phyloP scores from a whole-genome alignment of 2,888 invertebrate genomes.

The Lepidochrysops patricia region DNA sequence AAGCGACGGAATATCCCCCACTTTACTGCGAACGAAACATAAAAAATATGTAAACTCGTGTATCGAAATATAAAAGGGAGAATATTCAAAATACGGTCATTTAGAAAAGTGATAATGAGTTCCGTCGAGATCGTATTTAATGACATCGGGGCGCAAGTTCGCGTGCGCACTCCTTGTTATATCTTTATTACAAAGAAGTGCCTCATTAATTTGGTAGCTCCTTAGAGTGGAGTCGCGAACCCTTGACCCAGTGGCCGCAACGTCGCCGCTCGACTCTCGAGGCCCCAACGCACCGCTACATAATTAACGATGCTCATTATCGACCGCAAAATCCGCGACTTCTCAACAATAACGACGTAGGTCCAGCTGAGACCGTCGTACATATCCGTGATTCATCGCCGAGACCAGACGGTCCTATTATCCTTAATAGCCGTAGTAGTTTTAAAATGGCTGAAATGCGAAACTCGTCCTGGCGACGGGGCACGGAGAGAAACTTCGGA shows the following conservation, averaged over 20 bases:
- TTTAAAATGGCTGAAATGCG: conserved; percentile 66
- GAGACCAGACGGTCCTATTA: conserved; percentile 65
- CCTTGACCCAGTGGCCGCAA: conserved; percentile 70
- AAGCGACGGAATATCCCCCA: not conserved
- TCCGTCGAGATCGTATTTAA: conserved; percentile 63
- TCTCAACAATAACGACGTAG: conserved; percentile 41
- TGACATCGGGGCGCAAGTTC: conserved; percentile 64
- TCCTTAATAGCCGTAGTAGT: conserved; percentile 70
- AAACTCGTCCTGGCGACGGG: conserved; percentile 62
- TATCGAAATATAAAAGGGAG: conserved; percentile 2
- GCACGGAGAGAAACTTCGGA: conserved; percentile 52
- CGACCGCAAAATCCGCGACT: conserved; percentile 18
- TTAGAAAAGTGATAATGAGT: conserved; percentile 65
- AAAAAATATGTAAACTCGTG: not conserved
- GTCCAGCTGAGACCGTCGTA: conserved; percentile 61
- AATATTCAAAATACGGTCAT: conserved; percentile 38
- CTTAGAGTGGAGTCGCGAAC: conserved; percentile 68
- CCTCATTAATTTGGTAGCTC: conserved; percentile 75
- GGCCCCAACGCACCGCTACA: conserved; percentile 60
- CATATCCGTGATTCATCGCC: conserved; percentile 59
- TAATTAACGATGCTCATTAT: conserved; percentile 73
- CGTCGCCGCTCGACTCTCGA: conserved; percentile 58
- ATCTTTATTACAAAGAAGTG: conserved; percentile 76
- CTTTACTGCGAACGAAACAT: not conserved
- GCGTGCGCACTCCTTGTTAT: conserved; percentile 75